A percentile compares a stretch with the other conserved stretches of the same genome.
phyloP scores from a whole-genome alignment of 2,888 invertebrate genomes.

The Drosophila acutilabella region DNA sequence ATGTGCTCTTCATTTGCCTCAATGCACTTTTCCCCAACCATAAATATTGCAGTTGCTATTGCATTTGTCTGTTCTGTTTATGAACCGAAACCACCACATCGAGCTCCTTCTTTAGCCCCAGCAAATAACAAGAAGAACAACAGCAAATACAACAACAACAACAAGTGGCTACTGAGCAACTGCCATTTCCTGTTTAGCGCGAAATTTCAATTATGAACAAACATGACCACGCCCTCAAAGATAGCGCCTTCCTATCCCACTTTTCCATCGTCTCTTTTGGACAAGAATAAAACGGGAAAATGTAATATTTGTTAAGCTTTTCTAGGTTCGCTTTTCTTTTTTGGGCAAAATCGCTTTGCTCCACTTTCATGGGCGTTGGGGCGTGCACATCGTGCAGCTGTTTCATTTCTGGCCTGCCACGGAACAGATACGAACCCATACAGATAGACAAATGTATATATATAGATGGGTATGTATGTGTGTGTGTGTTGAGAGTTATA shows the following conservation, averaged over 20 bases:
- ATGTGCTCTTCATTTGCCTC: conserved; percentile 52
- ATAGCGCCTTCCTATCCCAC: background rate
- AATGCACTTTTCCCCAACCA: conserved; percentile 41
- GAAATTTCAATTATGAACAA: conserved; percentile 78
- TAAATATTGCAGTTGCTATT: conserved; percentile 58
- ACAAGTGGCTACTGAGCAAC: conserved; percentile 65
- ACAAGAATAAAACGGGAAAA: conserved; percentile 43
- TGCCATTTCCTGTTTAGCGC: conserved; percentile 75
- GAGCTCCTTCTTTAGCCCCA: background rate
- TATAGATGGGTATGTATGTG: conserved; percentile 1
- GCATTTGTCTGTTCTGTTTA: conserved; percentile 56
- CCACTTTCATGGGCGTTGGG: conserved; percentile 71
- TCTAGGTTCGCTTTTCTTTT: background rate
- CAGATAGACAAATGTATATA: conserved; percentile 1
- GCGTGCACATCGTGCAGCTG: conserved; percentile 74
- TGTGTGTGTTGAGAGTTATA: conserved; percentile 44
- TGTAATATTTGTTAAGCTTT: conserved; percentile 58
- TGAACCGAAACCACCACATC: conserved; percentile 48
- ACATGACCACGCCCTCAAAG: conserved; percentile 53
- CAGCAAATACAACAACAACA: conserved; percentile 38
- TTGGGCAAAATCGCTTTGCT: conserved; percentile 62
- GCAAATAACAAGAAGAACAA: conserved; percentile 42
- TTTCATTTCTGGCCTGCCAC: conserved; percentile 61
- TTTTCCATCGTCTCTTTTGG: background rate
- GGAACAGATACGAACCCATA: conserved; percentile 21